Percentiles rank a stretch among this genome's conserved stretches.
phyloP scores from a whole-genome alignment of 2,888 invertebrate genomes.

The Epicampocera succincta region DNA sequence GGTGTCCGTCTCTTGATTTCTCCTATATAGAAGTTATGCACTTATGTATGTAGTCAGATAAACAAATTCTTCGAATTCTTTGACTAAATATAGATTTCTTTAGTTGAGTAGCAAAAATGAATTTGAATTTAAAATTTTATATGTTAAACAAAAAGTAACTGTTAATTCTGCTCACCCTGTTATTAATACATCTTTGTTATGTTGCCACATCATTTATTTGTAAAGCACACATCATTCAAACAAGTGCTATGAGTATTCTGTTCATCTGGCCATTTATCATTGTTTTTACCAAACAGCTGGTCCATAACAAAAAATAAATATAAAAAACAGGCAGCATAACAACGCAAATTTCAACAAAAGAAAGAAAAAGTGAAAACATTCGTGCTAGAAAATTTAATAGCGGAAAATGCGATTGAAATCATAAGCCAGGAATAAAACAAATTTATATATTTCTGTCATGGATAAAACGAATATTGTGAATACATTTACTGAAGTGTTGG shows the following conservation, averaged over 20 bases:
- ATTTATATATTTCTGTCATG: constrained; percentile 57
- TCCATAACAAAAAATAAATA: constrained; percentile 61
- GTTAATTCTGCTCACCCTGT: constrained; percentile 30
- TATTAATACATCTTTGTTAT: background rate
- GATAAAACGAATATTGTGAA: constrained; percentile 73
- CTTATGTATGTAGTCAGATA: too few species aligned
- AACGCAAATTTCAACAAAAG: constrained; percentile 50
- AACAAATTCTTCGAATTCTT: too few species aligned
- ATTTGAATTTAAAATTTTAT: too few species aligned
- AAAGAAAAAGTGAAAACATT: constrained; percentile 57
- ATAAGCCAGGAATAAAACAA: constrained; percentile 1
- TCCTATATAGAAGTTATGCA: too few species aligned
- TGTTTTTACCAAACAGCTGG: constrained; percentile 68
- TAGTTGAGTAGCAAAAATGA: too few species aligned
- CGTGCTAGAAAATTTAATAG: constrained; percentile 15
- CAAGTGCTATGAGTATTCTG: constrained; percentile 39
- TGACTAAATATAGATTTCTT: too few species aligned
- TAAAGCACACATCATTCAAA: constrained; percentile 30
- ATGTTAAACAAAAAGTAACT: too few species aligned
- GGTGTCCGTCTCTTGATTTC: too few species aligned
- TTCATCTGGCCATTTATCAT: constrained; percentile 69
- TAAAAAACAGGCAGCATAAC: constrained; percentile 63
- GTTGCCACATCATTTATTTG: background rate
- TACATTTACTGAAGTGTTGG: constrained; percentile 79
- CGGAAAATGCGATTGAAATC: constrained; percentile 49